phyloP scores from a whole-genome alignment of 2,113 vertebrate species.

The Leptodactylus fuscus region DNA sequence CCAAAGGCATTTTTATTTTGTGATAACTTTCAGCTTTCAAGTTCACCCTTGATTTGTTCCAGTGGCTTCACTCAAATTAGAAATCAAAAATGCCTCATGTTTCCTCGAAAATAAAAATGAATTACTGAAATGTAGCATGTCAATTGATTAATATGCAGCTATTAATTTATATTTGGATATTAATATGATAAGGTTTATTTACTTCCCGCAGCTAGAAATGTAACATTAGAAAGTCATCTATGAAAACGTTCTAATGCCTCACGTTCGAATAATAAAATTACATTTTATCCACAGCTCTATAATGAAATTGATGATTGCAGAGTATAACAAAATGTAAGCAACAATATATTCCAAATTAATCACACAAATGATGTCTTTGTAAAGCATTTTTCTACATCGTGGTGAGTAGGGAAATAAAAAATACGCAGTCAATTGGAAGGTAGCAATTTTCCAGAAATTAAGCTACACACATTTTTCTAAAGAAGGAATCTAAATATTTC shows the following conservation, averaged over 20 bases:
- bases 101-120: background rate
- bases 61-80: accelerated
- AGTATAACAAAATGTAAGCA: conserved; percentile 42
- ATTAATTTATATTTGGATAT: conserved; percentile 54
- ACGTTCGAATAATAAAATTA: conserved; percentile 49
- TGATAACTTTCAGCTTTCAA: conserved; percentile 4
- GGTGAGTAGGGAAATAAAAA: background rate
- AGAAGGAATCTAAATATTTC: background rate
- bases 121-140: conserved; percentile 54
- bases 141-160: conserved; percentile 51
- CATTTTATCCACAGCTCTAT: conserved; percentile 12
- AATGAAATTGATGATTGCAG: conserved; percentile 43
- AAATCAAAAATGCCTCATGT: conserved; percentile 45
- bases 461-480: background rate
- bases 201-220: conserved; percentile 19
- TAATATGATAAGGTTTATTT: conserved; percentile 51
- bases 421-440: conserved; percentile 1
- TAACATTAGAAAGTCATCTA: conserved; percentile 35
- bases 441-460: background rate
- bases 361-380: conserved; percentile 47
- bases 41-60: conserved; percentile 3
- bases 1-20: conserved; percentile 33
- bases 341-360: conserved; percentile 52
- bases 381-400: conserved; percentile 17
- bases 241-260: conserved; percentile 28